Conservation (phyloP, 2,797 vertebrate species). For the Tapera naevia region DNA sequence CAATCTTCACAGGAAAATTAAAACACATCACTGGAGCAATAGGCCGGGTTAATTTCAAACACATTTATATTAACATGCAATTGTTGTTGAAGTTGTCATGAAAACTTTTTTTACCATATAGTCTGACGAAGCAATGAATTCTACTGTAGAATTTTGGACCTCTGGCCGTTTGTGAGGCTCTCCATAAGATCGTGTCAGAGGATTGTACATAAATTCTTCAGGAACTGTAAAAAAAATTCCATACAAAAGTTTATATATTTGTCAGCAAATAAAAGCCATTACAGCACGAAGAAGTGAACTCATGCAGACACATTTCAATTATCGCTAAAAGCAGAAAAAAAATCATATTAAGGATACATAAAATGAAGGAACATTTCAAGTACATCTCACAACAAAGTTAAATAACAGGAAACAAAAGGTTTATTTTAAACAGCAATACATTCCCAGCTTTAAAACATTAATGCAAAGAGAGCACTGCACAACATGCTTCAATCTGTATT, state of each 20-base stretch:
- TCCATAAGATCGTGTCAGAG: slow-evolving; percentile 92
- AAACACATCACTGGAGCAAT: not conserved
- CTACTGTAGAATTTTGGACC: slow-evolving; percentile 95
- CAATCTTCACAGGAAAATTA: not conserved
- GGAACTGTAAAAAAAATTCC: slow-evolving; percentile 80
- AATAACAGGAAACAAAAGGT: not conserved
- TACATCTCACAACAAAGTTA: not conserved
- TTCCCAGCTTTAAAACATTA: not conserved
- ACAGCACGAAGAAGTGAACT: not conserved
- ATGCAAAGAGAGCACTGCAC: not conserved
- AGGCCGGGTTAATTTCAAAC: not conserved
- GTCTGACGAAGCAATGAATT: slow-evolving; percentile 97
- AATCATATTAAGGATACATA: not conserved
- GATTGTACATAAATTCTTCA: slow-evolving; percentile 99
- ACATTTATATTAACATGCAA: not conserved
- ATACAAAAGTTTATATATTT: not conserved
- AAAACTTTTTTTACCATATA: slow-evolving; percentile 87
- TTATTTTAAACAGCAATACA: not conserved
- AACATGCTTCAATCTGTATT: not conserved
- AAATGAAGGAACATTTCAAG: not conserved
- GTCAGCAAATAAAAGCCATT: not conserved
- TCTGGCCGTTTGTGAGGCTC: slow-evolving; percentile 97
- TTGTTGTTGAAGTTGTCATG: not conserved
- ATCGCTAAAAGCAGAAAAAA: not conserved
- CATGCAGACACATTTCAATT: not conserved